Base-by-base conservation (phyloP, 2,888 invertebrate genomes). In the Sinodicranocentrus sp. region DNA sequence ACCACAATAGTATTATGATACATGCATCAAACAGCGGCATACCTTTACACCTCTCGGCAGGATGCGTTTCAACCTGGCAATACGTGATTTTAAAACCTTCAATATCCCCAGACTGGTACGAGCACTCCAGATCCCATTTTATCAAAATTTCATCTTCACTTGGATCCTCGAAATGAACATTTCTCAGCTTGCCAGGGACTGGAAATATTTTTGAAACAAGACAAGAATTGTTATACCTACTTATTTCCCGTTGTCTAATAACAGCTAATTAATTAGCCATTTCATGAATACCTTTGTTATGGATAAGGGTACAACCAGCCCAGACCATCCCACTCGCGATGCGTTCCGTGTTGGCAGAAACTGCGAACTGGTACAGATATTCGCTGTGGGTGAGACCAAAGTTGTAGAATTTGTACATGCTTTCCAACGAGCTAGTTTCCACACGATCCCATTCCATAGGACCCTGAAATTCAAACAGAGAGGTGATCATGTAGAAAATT, bases 281-380 rank as follows among this genome's bases (percentile, higher is more conserved):
- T n/a, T n/a, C n/a, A n/a, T n/a, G n/a, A n/a, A n/a, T 86, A 90
- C 90, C 89, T 89, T 90, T 90, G 79, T 91, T 91, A 67, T 91
- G 91, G 26, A 91, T 92, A 86, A 93, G 93, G 86, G 94, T 94
- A 85, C 97, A 97, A 43, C 93, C 93, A 10, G 95, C 94, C 96
- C 96, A 96, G 13, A 94, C 92, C 94, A 97, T 95, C 0, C 96
- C 96, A 90, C 96, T 96, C 87, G 95, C 96, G 84, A 92, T 92
- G 2, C 90, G 90, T 0, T 91, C 91, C 54, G 93, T 93, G 89
- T 96, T 96, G 0, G 95, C 95, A 3, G 96, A 94, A 84, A 97
- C 95, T 0, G 96, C 96, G 92, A 96, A 95, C 89, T 93, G 95
- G 90, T 93, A 94, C 77, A 91, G 90, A 82, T 91, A 91, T 72